Evolutionary conservation across 2,888 invertebrate genomes (phyloP), one percentile per base, ranked within the genome.

Genomic region (Isoperla grammatica): DNA sequence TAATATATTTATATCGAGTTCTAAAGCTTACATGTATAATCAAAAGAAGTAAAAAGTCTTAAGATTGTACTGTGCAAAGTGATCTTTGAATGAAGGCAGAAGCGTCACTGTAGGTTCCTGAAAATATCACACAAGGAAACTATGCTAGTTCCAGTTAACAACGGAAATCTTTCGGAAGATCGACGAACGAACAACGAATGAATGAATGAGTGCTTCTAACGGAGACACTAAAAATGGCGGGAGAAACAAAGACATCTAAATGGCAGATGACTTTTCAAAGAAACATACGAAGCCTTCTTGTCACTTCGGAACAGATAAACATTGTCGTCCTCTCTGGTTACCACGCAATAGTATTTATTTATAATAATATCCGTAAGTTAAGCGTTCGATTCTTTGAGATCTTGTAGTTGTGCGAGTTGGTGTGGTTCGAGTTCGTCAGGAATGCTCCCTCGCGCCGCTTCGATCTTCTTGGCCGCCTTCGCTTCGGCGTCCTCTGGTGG

Each of bases 361-460:
- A 29, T 29, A 29, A 29, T 29, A 29, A 29, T 29, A 29, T 29
- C 29, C 29, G 4, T 15, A 35, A 20, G 17, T 77, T 88, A 93
- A 78, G 93, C 93, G 76, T 92, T 92, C 63, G 93, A 93, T 76
- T 93, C 93, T 75, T 93, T 93, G 61, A 93, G 81, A 73, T 90
- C 88, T 72, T 92, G 90, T 68, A 93, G 82, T 72, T 90, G 84
- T 63, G 91, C 92, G 69, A 93, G 80, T 73, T 92, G 92, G 71
- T 91, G 90, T 23, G 91, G 90, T 70, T 91, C 92, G 64, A 93
- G 79, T 74, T 92, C 93, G 75, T 92, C 92, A 40, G 92, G 92
- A 72, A 92, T 71, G 37, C 60, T 60, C 12, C 56, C 63, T 15
- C 57, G 35, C 48, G 53, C 40, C 57, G 61, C 42, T 65, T 64